Conservation (phyloP, 1,140 invertebrate genomes). For the Drosophila ficusphila region DNA sequence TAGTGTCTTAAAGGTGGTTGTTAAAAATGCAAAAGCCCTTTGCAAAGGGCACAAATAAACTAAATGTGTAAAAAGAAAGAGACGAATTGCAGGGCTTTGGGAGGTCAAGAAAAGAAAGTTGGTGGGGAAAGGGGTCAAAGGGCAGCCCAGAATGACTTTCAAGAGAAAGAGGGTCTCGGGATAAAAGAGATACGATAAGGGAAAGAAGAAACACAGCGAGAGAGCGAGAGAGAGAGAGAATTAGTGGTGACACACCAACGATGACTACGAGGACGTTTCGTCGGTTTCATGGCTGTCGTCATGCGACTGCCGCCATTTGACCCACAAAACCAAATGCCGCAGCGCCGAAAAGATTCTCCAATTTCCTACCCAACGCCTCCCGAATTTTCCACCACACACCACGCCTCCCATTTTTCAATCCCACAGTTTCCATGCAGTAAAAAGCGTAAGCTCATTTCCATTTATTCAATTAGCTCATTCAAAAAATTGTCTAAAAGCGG, state of each 20-base stretch:
- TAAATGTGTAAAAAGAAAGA: background rate
- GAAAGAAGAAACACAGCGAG: background rate
- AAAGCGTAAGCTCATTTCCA: conserved; percentile 30
- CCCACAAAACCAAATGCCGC: conserved; percentile 67
- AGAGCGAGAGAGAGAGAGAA: background rate
- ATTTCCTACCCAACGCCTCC: background rate
- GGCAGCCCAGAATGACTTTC: conserved; percentile 1
- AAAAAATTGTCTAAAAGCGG: conserved; percentile 14
- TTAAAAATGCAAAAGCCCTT: conserved; percentile 10
- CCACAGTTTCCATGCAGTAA: background rate
- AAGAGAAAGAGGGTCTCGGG: background rate
- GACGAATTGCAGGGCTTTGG: background rate
- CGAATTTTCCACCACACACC: background rate
- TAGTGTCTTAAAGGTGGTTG: background rate
- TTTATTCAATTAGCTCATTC: conserved; percentile 52
- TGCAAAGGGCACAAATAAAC: conserved; percentile 16
- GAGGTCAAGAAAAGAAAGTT: background rate
- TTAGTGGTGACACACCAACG: conserved; percentile 35
- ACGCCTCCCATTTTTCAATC: no score
- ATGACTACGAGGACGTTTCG: conserved; percentile 23
- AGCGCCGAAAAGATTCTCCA: conserved; percentile 28
- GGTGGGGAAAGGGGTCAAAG: conserved; percentile 8
- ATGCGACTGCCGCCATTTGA: conserved; percentile 58
- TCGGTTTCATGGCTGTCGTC: conserved; percentile 13
- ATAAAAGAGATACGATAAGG: background rate